These are phyloP conservation scores for Molossus alvarezi DNA, from an alignment of 2,797 vertebrate genomes.

Conservation along the genomic window DNA sequence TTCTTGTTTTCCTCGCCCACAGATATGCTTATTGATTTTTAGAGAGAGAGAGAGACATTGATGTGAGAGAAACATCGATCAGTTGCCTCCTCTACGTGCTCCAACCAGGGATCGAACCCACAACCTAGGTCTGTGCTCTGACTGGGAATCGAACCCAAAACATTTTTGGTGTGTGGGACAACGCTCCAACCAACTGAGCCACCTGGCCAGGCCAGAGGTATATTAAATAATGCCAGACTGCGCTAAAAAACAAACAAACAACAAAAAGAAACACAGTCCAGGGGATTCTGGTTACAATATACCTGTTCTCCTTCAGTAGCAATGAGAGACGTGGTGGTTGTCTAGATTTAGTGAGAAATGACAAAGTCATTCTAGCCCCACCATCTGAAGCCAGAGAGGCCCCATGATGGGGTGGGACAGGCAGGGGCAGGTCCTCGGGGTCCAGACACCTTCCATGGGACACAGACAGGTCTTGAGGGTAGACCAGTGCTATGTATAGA, in stretches of 20 bases:
- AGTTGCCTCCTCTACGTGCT: too few relatives aligned
- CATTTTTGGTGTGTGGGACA: too few relatives aligned
- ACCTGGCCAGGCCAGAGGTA: not conserved
- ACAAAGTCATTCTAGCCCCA: not conserved
- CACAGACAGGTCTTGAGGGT: not conserved
- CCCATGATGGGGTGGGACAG: fast-evolving
- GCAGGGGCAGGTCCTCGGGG: not conserved
- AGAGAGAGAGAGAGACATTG: too few relatives aligned
- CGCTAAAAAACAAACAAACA: not conserved
- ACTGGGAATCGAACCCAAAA: too few relatives aligned
- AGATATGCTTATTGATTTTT: too few relatives aligned
- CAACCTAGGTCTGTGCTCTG: too few relatives aligned
- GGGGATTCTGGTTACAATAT: not conserved
- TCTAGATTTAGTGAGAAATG: not conserved
- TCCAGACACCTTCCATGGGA: not conserved
- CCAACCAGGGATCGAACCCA: too few relatives aligned
- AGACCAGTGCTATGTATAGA: not conserved
- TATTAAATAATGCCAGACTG: not conserved
- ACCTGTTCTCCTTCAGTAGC: too few relatives aligned
- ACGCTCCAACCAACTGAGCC: too few relatives aligned
- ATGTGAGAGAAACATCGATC: too few relatives aligned
- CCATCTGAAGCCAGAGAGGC: not conserved
- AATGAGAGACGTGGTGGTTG: not conserved
- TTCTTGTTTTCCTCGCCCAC: too few relatives aligned
- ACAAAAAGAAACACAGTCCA: not conserved